Evolutionary conservation across 2,888 invertebrate species (phyloP), one percentile per base, ranked within the genome.

Genomic region (Philopedon plagiatum): DNA sequence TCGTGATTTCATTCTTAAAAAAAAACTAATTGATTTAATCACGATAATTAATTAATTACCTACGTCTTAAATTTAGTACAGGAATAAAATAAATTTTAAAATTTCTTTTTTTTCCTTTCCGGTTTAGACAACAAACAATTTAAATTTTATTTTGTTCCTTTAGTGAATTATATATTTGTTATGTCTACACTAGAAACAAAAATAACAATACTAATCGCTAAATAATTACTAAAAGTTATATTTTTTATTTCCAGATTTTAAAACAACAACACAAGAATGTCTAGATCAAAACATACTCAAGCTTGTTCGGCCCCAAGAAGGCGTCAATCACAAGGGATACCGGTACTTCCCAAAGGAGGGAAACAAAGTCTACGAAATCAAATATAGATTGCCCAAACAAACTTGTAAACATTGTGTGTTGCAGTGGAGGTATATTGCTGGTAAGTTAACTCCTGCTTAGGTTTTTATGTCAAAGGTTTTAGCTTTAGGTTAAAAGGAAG

Each of bases 391-490:
- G 39, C 91, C 91, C 0, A 86, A 87, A 80, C 91, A 89, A 39
- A 90, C 91, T 51, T 96, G 96, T 83, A 85, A 89, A 9, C 94
- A 94, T 83, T 96, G 96, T 82, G 90, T 96, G 2, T 86, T 96
- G 69, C 96, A 96, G 82, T 96, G 96, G 96, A 89, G 92, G 77
- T 96, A 96, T 84, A 89, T 94, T 65, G 95, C 96, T 49, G 95
- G 93, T 82, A 76, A 51, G 74, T 58, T 41, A 32, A 18, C 85
- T 84, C 29, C 29, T 29, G 29, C 7, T n/a, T n/a, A n/a, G n/a
- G n/a, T 39, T 13, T 37, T 37, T 37, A 29, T 46, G 5, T 5
- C 5, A 32, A 5, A 3, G 5, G 5, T 5, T 32, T 5, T 32
- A 7, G 7, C 29, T 29, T 29, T 29, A 29, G 11, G 15, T 41